Conservation (phyloP, 2,797 vertebrate species). For the Diplodus sargus region DNA sequence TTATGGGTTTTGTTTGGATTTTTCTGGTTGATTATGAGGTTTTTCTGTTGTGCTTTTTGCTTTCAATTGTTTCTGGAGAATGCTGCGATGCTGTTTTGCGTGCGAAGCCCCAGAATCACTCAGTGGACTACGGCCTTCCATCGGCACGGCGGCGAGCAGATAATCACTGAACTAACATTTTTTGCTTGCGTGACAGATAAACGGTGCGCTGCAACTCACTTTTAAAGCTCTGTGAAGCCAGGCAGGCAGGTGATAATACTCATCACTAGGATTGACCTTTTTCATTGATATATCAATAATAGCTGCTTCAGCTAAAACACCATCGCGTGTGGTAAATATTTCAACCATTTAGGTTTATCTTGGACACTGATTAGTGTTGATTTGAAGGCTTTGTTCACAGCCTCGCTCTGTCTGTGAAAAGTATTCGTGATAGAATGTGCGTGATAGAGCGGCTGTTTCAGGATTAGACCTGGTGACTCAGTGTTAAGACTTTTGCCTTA, state of each 20-base stretch:
- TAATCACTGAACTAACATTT: too few relatives aligned
- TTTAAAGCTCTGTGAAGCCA: background rate
- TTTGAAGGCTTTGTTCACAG: slow-evolving; percentile 15
- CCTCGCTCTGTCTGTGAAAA: background rate
- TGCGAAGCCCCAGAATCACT: too few relatives aligned
- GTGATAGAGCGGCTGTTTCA: background rate
- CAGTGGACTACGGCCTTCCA: too few relatives aligned
- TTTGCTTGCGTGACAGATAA: background rate
- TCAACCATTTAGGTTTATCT: too few relatives aligned
- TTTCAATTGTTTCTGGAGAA: too few relatives aligned
- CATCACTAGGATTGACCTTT: background rate
- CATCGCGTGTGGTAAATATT: background rate
- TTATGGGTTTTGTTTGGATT: too few relatives aligned
- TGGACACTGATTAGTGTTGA: slow-evolving; percentile 20
- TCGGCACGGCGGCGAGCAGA: background rate
- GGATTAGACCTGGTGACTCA: slow-evolving; percentile 7
- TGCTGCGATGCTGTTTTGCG: too few relatives aligned
- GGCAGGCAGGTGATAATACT: background rate
- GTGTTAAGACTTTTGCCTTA: slow-evolving; percentile 57
- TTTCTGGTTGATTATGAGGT: too few relatives aligned
- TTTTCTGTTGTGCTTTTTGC: too few relatives aligned
- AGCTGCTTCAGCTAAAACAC: background rate
- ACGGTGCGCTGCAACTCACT: background rate
- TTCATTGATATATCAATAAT: background rate
- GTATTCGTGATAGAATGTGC: too few relatives aligned